Evolutionary conservation across 2,113 vertebrate genomes (phyloP).

Genomic region (Neodon shergylaensis): DNA sequence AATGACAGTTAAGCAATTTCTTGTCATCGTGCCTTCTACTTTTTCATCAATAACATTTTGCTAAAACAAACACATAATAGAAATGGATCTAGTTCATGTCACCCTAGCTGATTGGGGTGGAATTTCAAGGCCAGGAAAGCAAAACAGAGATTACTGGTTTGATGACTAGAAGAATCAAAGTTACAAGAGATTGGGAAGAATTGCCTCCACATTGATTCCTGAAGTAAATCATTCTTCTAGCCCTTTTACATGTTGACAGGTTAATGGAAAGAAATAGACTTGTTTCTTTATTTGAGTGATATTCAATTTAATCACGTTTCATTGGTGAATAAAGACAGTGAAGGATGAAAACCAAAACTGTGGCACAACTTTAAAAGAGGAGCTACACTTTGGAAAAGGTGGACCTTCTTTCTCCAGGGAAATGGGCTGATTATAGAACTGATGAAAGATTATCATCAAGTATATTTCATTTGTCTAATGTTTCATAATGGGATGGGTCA

Average conservation of each 20-base stretch:
- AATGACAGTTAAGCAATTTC: conserved; percentile 53
- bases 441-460: neutral
- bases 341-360: conserved; percentile 73
- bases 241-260: conserved; percentile 67
- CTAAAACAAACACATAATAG: conserved; percentile 58
- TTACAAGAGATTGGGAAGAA: conserved; percentile 74
- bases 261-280: conserved; percentile 71
- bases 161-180: conserved; percentile 61
- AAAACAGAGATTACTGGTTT: conserved; percentile 68
- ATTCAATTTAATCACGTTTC: conserved; percentile 68
- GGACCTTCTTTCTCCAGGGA: neutral
- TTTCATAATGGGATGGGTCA: conserved; percentile 28
- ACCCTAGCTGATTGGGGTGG: conserved; percentile 70
- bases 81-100: conserved; percentile 75
- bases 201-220: conserved; percentile 74
- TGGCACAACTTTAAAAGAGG: neutral
- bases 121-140: conserved; percentile 79
- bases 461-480: conserved; percentile 5
- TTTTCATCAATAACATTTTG: conserved; percentile 62
- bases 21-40: conserved; percentile 44
- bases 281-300: conserved; percentile 78
- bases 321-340: conserved; percentile 55
- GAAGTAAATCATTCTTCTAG: conserved; percentile 72
- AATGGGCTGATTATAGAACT: conserved; percentile 15
- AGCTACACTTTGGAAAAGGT: conserved; percentile 42